A percentile compares a stretch with the other conserved stretches of the same genome.
These are phyloP conservation scores for Metopia argyrocephala DNA, from an alignment of 2,888 invertebrate genomes.

Conservation along the genomic window DNA sequence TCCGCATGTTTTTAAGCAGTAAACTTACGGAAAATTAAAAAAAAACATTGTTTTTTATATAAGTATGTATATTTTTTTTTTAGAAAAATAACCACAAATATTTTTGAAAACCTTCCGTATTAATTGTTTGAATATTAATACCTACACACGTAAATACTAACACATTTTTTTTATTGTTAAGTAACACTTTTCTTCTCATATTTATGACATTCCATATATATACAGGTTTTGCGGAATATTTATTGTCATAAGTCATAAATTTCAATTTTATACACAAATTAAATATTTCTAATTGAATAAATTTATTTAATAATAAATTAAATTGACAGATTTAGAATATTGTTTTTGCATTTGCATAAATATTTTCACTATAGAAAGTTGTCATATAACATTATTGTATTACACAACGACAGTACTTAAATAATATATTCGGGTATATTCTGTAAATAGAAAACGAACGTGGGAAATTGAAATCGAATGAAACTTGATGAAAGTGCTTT, in stretches of 20 bases:
- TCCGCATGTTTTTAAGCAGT: no score
- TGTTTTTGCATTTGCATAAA: not conserved
- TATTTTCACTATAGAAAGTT: not conserved
- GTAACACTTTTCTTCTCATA: no score
- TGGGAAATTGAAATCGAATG: no score
- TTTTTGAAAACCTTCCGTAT: not conserved
- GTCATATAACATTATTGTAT: not conserved
- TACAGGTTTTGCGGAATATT: not conserved
- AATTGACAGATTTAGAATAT: constrained; percentile 3
- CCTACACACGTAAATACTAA: not conserved
- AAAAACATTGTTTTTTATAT: no score
- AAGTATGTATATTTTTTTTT: no score
- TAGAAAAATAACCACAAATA: constrained; percentile 3
- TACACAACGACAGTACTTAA: no score
- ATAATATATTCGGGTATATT: no score
- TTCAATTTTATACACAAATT: not conserved
- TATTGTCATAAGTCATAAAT: not conserved
- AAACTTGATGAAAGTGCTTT: no score
- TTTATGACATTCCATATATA: not conserved
- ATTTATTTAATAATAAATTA: constrained; percentile 6
- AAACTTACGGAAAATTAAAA: no score
- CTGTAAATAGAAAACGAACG: no score
- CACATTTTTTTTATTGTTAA: no score
- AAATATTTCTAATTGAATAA: constrained; percentile 22
- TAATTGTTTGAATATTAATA: not conserved